Conservation (phyloP, 1,140 invertebrate species). For the Bombus sylvicola region DNA sequence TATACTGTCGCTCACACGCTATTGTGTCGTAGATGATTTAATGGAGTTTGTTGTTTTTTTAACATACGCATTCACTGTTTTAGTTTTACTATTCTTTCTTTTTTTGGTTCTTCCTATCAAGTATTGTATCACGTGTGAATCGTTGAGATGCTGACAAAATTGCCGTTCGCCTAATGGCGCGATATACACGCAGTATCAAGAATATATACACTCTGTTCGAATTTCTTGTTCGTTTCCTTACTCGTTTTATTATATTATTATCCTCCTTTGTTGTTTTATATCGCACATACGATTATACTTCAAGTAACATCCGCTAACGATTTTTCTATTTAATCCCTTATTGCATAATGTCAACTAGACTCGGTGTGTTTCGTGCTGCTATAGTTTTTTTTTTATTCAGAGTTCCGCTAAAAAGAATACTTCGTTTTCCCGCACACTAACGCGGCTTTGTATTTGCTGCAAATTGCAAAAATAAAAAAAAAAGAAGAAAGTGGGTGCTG, state of each 20-base stretch:
- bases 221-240: slow-evolving; percentile 10
- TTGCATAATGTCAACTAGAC: background rate
- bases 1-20: slow-evolving; percentile 67
- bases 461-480: too few relatives aligned
- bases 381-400: background rate
- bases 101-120: slow-evolving; percentile 7
- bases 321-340: slow-evolving; percentile 23
- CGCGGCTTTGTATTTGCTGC: background rate
- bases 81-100: background rate
- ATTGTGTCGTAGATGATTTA: slow-evolving; percentile 70
- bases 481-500: background rate
- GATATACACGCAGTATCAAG: slow-evolving; percentile 15
- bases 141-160: slow-evolving; percentile 11
- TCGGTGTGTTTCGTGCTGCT: background rate
- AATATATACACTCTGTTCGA: slow-evolving; percentile 4
- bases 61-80: background rate
- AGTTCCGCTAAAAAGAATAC: too few relatives aligned
- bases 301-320: background rate
- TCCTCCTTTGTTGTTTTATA: background rate
- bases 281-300: slow-evolving; percentile 38
- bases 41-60: slow-evolving; percentile 59
- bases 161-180: background rate
- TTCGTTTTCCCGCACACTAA: background rate
- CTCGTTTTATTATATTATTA: background rate
- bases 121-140: slow-evolving; percentile 26